Evolutionary conservation across 2,797 vertebrate species (phyloP).

Genomic region (Diglossa cyanea): DNA sequence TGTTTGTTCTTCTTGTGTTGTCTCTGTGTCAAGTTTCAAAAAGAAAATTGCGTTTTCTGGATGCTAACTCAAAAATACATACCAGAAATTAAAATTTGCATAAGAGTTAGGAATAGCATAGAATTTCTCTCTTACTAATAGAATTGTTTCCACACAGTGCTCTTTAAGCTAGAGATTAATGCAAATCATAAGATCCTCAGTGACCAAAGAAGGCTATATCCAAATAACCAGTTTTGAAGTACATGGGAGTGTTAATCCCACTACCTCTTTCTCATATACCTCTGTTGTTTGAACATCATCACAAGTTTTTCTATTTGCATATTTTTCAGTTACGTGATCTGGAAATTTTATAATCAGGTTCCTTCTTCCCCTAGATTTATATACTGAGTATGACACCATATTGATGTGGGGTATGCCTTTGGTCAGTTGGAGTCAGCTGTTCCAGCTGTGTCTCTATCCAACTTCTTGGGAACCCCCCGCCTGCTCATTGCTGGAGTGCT

Average conservation of each 20-base stretch:
- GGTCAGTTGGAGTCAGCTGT: not conserved
- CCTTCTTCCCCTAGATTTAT: not conserved
- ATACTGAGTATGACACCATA: not conserved
- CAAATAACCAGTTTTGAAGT: conserved; percentile 35
- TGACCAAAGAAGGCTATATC: not conserved
- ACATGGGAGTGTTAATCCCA: not conserved
- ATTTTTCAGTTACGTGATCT: not conserved
- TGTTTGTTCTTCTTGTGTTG: conserved; percentile 18
- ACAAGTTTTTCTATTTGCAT: conserved; percentile 19
- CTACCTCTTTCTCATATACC: not conserved
- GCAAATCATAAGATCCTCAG: conserved; percentile 32
- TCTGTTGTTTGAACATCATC: not conserved
- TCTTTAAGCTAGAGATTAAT: conserved; percentile 41
- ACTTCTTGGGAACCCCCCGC: not conserved
- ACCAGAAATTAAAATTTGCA: conserved; percentile 31
- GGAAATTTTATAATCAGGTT: not conserved
- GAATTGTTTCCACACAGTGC: conserved; percentile 4
- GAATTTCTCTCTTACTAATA: not conserved
- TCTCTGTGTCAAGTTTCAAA: conserved; percentile 6
- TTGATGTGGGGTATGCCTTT: not conserved
- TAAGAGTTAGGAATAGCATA: not conserved
- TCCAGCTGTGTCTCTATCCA: not conserved
- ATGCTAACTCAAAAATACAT: not conserved
- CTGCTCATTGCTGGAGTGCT: not conserved
- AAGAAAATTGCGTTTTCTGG: not conserved